Evolutionary conservation across 2,113 vertebrate species (phyloP), one percentile per base, ranked within the genome.

Genomic region (Salvelinus sp.): DNA sequence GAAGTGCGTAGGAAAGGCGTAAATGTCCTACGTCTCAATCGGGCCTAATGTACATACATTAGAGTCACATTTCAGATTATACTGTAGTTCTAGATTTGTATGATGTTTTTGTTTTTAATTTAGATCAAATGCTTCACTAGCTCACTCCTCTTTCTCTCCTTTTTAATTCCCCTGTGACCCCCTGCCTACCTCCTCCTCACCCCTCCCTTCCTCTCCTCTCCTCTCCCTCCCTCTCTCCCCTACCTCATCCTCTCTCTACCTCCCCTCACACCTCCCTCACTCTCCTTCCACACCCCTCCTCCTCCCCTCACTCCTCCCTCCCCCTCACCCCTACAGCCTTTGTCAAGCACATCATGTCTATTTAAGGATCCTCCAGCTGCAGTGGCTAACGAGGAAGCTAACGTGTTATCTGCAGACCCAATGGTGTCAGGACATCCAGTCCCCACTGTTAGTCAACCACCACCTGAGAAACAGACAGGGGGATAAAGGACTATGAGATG

Each of bases 331-430:
- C 38, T 44, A 2, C 71, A 99, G 98, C 96, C 72, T 99, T 99
- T 89, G 96, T 99, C 92, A 99, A 95, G 91, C 96, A 98, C 92
- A 98, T 99, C 94, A 93, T 99, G 95, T 98, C 98, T 79, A 85
- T 97, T 84, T 99, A 96, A 96, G 73, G 88, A 87, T 76, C 75
- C 83, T 80, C 76, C 87, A 73, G 76, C 78, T 81, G 85, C 63
- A 63, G 78, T 81, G 83, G 87, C 50, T 54, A 44, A 44, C 38
- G 9, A 44, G 38, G 38, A 44, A 10, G 38, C 38, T 44, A 54
- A 88, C 73, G 4, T 83, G 82, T 54, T 91, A 89, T 86, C 89
- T 90, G 91, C 94, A 93, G 93, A 97, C 91, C 93, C 93, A 92
- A 93, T 88, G 92, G 91, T 91, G 94, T 93, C 92, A 78, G 78